Evolutionary conservation across 2,113 vertebrate species (phyloP).

Genomic region (Tympanuchus pallidicinctus): DNA sequence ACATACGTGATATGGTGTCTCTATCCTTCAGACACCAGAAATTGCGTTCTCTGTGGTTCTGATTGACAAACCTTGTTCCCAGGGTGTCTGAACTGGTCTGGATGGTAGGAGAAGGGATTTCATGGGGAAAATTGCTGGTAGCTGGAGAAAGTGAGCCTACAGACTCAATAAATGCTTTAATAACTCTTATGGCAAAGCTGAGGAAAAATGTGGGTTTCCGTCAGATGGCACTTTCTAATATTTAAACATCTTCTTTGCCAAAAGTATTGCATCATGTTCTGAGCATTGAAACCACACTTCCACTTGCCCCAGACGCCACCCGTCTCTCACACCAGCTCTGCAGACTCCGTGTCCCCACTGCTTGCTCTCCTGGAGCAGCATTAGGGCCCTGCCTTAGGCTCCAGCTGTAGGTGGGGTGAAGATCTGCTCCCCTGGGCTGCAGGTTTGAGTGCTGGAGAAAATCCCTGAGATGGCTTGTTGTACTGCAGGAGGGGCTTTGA

Average conservation of each 20-base stretch:
- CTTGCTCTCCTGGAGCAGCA: not conserved
- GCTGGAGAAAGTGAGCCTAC: not conserved
- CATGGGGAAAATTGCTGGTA: not conserved
- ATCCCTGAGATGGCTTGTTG: not conserved
- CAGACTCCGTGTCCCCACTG: accelerated
- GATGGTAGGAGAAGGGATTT: not conserved
- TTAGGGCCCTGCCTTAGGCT: not conserved
- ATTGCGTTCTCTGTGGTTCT: not conserved
- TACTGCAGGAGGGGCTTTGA: not conserved
- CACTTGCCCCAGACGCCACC: not conserved
- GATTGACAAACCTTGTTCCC: not conserved
- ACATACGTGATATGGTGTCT: not conserved
- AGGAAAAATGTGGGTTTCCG: not conserved
- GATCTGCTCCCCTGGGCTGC: not conserved
- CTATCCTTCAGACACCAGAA: not conserved
- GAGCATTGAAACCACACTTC: not conserved
- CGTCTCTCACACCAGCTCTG: not conserved
- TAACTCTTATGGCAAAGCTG: not conserved
- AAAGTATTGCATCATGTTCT: not conserved
- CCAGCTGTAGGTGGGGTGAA: not conserved
- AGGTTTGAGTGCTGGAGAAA: not conserved
- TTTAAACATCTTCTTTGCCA: not conserved
- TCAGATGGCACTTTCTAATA: not conserved
- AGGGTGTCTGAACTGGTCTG: not conserved
- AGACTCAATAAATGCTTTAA: not conserved